A percentile compares a stretch with the other conserved stretches of the same genome.
Evolutionary conservation across 2,888 invertebrate species (phyloP).

Genomic region (Oxycera nigricornis): DNA sequence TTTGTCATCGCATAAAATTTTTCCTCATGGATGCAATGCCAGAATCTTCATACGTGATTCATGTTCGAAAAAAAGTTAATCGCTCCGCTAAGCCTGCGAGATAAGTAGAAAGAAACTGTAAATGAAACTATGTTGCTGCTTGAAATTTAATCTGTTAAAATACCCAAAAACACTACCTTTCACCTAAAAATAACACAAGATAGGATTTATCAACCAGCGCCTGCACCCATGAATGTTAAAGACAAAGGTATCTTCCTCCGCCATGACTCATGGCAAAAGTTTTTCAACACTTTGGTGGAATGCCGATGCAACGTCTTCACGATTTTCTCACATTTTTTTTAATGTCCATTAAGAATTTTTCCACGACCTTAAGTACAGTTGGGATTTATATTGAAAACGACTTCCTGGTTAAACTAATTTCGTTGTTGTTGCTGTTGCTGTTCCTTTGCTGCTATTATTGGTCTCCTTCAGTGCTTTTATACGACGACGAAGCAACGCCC

Average conservation of each 20-base stretch:
- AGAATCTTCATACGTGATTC: too few relatives aligned
- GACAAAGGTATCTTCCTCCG: background rate
- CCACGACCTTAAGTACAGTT: slow-evolving; percentile 14
- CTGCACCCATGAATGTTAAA: too few relatives aligned
- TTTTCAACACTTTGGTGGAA: background rate
- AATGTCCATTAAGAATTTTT: background rate
- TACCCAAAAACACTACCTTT: too few relatives aligned
- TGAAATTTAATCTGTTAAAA: too few relatives aligned
- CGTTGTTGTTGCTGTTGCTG: background rate
- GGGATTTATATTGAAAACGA: background rate
- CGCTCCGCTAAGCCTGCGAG: too few relatives aligned
- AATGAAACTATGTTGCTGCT: too few relatives aligned
- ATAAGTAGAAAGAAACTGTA: too few relatives aligned
- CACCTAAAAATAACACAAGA: too few relatives aligned
- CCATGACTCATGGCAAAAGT: slow-evolving; percentile 1
- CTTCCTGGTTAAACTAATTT: background rate
- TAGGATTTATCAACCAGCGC: too few relatives aligned
- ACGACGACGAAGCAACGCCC: background rate
- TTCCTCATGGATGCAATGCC: too few relatives aligned
- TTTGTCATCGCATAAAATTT: too few relatives aligned
- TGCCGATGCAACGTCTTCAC: background rate
- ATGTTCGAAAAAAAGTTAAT: too few relatives aligned
- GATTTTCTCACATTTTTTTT: background rate
- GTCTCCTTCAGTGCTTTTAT: background rate
- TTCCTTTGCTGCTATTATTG: background rate